Evolutionary conservation across 2,797 vertebrate species (phyloP).

Genomic region (Ctenochaetus hawaiiensis): DNA sequence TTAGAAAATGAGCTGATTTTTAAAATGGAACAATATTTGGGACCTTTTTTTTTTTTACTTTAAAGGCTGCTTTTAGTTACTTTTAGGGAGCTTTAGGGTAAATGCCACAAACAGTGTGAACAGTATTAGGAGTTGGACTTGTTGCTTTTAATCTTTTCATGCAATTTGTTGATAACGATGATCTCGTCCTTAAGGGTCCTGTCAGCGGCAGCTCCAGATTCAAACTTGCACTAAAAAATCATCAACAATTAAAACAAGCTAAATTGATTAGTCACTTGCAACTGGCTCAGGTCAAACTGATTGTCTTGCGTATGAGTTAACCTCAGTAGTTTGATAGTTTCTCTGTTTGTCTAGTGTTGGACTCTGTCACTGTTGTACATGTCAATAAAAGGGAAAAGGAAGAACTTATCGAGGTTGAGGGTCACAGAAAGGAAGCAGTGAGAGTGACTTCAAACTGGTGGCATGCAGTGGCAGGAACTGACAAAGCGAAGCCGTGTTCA

Average conservation of each 20-base stretch:
- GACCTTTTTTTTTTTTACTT: too few relatives aligned
- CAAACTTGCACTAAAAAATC: neutral
- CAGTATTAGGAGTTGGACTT: too few relatives aligned
- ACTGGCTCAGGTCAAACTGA: neutral
- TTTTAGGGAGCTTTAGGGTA: too few relatives aligned
- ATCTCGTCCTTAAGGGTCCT: too few relatives aligned
- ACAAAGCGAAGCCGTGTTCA: slow-evolving; percentile 10
- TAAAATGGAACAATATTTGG: too few relatives aligned
- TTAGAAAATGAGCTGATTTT: too few relatives aligned
- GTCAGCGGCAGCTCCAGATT: too few relatives aligned
- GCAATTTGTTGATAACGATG: too few relatives aligned
- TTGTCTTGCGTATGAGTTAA: neutral
- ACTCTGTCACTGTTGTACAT: neutral
- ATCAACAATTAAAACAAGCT: neutral
- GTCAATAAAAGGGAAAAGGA: slow-evolving; percentile 2
- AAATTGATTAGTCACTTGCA: neutral
- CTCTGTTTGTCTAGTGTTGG: slow-evolving; percentile 42
- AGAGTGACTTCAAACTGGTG: slow-evolving; percentile 67
- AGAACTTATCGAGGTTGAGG: slow-evolving; percentile 30
- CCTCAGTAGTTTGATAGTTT: neutral
- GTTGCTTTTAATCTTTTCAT: too few relatives aligned
- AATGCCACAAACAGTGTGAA: too few relatives aligned
- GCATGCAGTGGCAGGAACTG: slow-evolving; percentile 62
- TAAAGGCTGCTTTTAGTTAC: too few relatives aligned
- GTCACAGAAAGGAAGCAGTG: slow-evolving; percentile 26